Evolutionary conservation across 1,140 invertebrate genomes (phyloP), one percentile per base, ranked within the genome.

Genomic region (Calosoma granatense): DNA sequence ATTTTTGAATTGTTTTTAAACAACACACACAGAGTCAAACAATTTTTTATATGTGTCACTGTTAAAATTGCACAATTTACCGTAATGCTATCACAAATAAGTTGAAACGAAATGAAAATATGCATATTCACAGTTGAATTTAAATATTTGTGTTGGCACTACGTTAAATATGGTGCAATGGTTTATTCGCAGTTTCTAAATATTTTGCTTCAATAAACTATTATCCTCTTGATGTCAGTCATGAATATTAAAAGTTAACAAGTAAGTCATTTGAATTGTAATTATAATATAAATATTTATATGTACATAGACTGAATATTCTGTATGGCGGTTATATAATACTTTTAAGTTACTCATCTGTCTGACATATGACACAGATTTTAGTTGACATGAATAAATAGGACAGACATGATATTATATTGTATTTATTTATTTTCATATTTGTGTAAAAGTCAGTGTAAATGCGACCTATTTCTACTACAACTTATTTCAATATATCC

Each of bases 1-100:
- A 47, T 47, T 47, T 47, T 47, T 47, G 6, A 47, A 47, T 47
- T 47, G 17, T 47, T 47, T 47, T 30, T 30, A 4, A 30, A 6
- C 4, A 30, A 30, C 14, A n/a, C n/a, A n/a, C n/a, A n/a, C 14
- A 30, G 6, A 47, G 41, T 47, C 41, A 47, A 47, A 47, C 26
- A 12, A 3, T 47, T 47, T 47, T 47, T 47, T 47, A 47, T 47
- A 47, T 12, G 15, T 47, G 41, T 47, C 41, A 17, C 41, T 17
- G 17, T 47, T 36, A 36, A 9, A 9, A 36, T 36, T 36, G 26
- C 26, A 9, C 26, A 9, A 36, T 36, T 36, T 36, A n/a, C 6
- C 26, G n/a, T 36, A 36, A 9, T 36, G 26, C 6, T 36, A 36
- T 36, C n/a, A 36, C 6, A 9, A 9, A 36, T 36, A 9, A 36